These are phyloP conservation scores for Antigone vipio DNA, from an alignment of 2,113 vertebrate species.

Conservation along the genomic window DNA sequence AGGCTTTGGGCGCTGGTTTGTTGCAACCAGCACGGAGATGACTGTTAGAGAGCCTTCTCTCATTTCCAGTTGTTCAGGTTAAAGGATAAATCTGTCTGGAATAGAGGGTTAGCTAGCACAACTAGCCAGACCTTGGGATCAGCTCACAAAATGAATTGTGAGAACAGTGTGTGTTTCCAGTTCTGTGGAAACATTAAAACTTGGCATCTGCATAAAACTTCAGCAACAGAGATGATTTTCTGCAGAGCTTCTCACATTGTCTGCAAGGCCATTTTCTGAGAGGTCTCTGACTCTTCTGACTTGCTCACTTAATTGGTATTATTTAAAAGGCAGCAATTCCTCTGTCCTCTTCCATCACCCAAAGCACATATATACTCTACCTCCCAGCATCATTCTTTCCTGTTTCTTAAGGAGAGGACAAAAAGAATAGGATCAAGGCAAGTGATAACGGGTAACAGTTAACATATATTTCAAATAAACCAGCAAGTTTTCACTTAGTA, in stretches of 20 bases:
- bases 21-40: not conserved
- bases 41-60: not conserved
- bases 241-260: not conserved
- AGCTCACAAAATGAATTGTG: not conserved
- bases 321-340: not conserved
- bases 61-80: fast-evolving
- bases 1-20: not conserved
- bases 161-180: not conserved
- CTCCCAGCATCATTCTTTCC: not conserved
- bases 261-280: not conserved
- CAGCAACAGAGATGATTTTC: not conserved
- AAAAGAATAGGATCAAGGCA: not conserved
- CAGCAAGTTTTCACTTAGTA: not conserved
- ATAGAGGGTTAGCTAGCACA: not conserved
- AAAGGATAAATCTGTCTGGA: not conserved
- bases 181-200: not conserved
- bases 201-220: not conserved
- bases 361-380: not conserved
- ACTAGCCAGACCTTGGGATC: not conserved
- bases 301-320: not conserved
- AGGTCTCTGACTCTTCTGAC: not conserved
- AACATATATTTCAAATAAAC: not conserved
- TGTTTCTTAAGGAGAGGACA: not conserved
- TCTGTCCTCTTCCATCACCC: not conserved
- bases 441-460: not conserved